Conservation (phyloP, 2,888 invertebrate genomes). For the Ellobium chinense region DNA sequence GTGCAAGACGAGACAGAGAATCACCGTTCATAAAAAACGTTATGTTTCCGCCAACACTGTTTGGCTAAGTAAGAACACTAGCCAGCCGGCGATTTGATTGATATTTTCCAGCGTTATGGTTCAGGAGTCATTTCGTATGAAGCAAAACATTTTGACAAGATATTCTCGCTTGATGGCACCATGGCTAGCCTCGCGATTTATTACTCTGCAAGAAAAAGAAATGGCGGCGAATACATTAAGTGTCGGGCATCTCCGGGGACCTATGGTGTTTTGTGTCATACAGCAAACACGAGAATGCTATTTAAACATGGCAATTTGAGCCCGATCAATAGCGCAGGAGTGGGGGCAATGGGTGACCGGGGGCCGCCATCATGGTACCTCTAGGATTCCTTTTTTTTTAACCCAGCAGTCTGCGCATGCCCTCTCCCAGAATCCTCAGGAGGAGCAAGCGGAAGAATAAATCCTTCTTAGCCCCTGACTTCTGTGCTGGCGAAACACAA, state of each 20-base stretch:
- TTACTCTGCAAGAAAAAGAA: background rate
- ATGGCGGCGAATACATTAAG: background rate
- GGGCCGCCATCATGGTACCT: background rate
- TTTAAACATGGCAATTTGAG: constrained; percentile 14
- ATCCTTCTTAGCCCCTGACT: background rate
- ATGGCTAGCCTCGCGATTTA: background rate
- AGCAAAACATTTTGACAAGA: constrained; percentile 3
- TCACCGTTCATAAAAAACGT: no score
- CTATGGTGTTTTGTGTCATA: background rate
- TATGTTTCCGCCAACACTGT: background rate
- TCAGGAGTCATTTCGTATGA: background rate
- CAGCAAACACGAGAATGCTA: constrained; percentile 1
- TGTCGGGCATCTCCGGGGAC: constrained; percentile 1
- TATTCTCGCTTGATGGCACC: background rate
- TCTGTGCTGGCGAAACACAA: background rate
- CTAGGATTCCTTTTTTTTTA: background rate
- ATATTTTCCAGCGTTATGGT: constrained; percentile 1
- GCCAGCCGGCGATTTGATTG: background rate
- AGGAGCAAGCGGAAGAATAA: background rate
- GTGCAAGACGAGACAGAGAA: no score
- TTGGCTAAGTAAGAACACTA: background rate
- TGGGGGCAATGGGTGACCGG: background rate
- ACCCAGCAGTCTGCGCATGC: background rate
- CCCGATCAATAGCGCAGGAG: constrained; percentile 12
- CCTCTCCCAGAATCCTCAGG: background rate